Evolutionary conservation across 92 coral and sea anemone species (phyloP), one percentile per base, ranked within the genome.

Genomic region (Actinostola sp.): DNA sequence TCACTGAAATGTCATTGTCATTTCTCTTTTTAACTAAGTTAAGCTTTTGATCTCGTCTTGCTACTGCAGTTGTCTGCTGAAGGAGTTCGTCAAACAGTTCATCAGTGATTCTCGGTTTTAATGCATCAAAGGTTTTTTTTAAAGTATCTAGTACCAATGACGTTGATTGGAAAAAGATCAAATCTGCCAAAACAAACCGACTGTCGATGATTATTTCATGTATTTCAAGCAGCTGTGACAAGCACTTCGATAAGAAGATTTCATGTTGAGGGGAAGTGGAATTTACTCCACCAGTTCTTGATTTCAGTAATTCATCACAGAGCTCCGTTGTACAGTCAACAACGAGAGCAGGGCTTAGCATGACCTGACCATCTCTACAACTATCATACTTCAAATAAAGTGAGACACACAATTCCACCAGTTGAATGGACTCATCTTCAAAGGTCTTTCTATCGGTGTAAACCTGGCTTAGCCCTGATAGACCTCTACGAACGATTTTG

Each of bases 401-500:
- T 20, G 74, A 50, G 9, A 36, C 23, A 68, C 77, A 71, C 32
- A 71, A 55, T 6, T 38, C 52, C 17, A 71, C 66, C 15, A 71
- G 55, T 38, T 56, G 20, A 8, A 36, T 5, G 8, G 54, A 13
- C 36, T 71, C 77, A 24, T 71, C 77, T 41, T 71, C 77, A 31
- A 55, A 71, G n/a, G 19, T 38, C 23, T 71, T 42, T 2, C 39
- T 10, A 14, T 38, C 55, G 15, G 23, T 35, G 63, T 71, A 71
- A 30, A 26, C 77, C 28, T 26, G 55, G 9, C 38, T 30, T 13
- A 71, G 35, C 13, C 34, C 23, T 26, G 21, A 26, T 31, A 71
- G 28, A 17, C 77, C 77, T 58, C 56, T 21, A 24, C 77, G 50
- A 54, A 71, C 56, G 13, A 53, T 71, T 17, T 71, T 71, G 26